Percentiles rank a stretch among this genome's conserved stretches.
These are phyloP conservation scores for Neopipo cinnamomea DNA, from an alignment of 2,113 vertebrate genomes.

Conservation along the genomic window DNA sequence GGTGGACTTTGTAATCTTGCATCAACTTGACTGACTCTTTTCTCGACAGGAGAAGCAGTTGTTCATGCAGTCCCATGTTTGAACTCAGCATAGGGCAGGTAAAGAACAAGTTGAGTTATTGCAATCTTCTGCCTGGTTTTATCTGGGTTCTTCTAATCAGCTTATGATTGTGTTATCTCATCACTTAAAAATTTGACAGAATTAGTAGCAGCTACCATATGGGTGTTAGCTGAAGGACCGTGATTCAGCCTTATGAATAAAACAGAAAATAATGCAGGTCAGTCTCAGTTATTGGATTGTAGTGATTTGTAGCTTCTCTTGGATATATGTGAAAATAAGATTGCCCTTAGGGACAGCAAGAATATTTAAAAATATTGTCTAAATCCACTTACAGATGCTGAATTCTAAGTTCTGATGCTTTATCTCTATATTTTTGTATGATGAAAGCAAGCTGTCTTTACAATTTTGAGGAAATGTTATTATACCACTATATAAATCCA, in stretches of 20 bases:
- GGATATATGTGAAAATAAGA: constrained; percentile 10
- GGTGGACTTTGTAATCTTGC: not conserved
- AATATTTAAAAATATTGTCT: constrained; percentile 9
- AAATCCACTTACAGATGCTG: not conserved
- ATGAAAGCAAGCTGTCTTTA: constrained; percentile 1
- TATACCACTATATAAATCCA: not conserved
- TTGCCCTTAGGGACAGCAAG: not conserved
- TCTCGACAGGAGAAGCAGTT: not conserved
- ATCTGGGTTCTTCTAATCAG: not conserved
- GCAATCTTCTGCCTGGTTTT: not conserved
- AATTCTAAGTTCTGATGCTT: constrained; percentile 7
- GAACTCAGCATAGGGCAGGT: not conserved
- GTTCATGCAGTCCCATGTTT: not conserved
- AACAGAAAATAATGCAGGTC: not conserved
- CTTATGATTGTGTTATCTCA: not conserved
- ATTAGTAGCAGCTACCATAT: not conserved
- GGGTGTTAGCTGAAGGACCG: not conserved
- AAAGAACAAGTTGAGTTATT: not conserved
- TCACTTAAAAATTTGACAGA: not conserved
- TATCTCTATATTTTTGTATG: not conserved
- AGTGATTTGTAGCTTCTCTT: constrained; percentile 1
- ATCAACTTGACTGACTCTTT: not conserved
- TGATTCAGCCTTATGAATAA: not conserved
- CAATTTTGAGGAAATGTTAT: constrained; percentile 16
- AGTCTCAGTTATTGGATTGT: not conserved